These are phyloP conservation scores for Halictus ligatus DNA, from an alignment of 2,888 invertebrate genomes.

Conservation along the genomic window DNA sequence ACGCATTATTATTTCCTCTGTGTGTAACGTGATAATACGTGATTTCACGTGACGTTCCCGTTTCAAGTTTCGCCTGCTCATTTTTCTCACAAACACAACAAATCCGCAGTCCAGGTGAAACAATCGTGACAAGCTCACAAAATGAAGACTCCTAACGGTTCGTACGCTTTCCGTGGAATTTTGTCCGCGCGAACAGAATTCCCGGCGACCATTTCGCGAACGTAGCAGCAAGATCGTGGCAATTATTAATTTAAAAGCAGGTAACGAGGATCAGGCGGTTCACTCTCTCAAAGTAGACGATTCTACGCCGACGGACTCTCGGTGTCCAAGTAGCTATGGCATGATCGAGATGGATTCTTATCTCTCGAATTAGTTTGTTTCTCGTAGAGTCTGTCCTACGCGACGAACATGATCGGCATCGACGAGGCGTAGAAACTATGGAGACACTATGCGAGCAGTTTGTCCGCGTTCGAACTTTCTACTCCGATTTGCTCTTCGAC, in stretches of 20 bases:
- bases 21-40: too few species aligned
- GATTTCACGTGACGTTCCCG: too few species aligned
- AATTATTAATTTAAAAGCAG: background rate
- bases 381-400: background rate
- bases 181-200: background rate
- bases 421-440: background rate
- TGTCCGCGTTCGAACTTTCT: background rate
- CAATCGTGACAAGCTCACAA: too few species aligned
- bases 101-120: too few species aligned
- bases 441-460: background rate
- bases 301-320: background rate
- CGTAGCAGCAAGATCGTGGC: background rate
- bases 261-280: background rate
- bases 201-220: background rate
- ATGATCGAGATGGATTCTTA: background rate
- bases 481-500: constrained; percentile 19
- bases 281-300: background rate
- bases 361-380: background rate
- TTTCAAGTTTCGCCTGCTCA: too few species aligned
- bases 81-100: too few species aligned
- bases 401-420: background rate
- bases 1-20: too few species aligned
- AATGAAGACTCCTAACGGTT: background rate
- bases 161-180: background rate
- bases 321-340: background rate